Evolutionary conservation across 2,113 vertebrate species (phyloP), one percentile per base, ranked within the genome.

Genomic region (Lophochroa leadbeateri): DNA sequence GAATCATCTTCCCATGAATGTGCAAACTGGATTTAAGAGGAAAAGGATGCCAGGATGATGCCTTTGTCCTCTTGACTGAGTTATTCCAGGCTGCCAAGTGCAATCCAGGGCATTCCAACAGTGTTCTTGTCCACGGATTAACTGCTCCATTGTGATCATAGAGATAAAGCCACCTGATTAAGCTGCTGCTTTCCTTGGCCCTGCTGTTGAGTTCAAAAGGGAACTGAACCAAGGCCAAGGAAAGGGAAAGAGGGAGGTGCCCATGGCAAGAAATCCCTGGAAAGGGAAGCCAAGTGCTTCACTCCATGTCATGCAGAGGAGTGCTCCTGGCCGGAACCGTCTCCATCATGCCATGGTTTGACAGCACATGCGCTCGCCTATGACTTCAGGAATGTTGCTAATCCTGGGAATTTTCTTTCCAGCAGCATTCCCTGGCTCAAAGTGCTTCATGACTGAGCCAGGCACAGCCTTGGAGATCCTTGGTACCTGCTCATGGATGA

Each of bases 381-480:
- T 86, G 90, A 92, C 82, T 82, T 65, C 10, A 6, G 76, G 68
- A 94, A 90, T 86, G 90, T 67, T 93, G 86, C 24, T 97, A 96
- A 96, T 90, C 95, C 92, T 12, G 80, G 72, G 76, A 90, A 92
- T 92, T 92, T 72, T 96, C 68, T 74, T 85, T 28, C 79, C 0
- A 0, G 71, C 78, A 72, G 33, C 0, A 2, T 53, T 92, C 53
- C 37, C 33, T 9, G 71, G 71, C 68, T 92, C 29, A 13, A 87
- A 82, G 83, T 0, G 2, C 61, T 67, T 60, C 2, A 2, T 7
- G 12, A 35, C 19, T 0, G 2, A 87, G 86, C 57, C 88, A 69
- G 92, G 82, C 53, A 70, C 11, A 87, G 41, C 71, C 64, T 53
- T 16, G 23, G 12, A 50, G 75, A 78, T 80, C 53, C 60, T 31